Base-by-base conservation (phyloP, 2,797 vertebrate species). In the Chelmon rostratus region DNA sequence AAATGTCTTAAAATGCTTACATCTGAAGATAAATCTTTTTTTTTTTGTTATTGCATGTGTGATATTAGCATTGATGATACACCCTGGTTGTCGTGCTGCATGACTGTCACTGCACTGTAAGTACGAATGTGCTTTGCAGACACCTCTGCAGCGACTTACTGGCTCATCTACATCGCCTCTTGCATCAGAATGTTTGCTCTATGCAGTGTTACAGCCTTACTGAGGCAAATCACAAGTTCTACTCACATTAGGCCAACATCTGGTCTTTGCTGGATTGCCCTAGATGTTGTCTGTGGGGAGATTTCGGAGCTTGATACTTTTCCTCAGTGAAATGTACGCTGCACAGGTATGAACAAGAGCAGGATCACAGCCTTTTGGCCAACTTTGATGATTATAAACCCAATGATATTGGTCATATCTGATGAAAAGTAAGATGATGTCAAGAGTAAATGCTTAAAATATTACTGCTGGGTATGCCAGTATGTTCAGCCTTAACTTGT, bases 241-340 rank as follows among this genome's bases (percentile, higher is more conserved):
- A 1, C 66, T 73, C 62, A 80, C 35, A 68, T 76, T 62, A 64
- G 31, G 21, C 15, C 28, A 73, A 82, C 85, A 86, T 73, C 73
- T 84, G 82, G 59, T 78, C 56, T 53, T 19, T 19, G 63, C 47
- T 68, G 58, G 23, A 80, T 31, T 64, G 44, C 61, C 71, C 7
- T 74, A 52, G 68, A 40, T 68, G 16, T 56, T 68, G 23, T 83
- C 65, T 62, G 12, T 50, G 12, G 53, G 70, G 57, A 78, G 76
- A 28, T 47, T 52, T 80, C 4, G 7, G 13, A 50, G 37, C 52
- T 38, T 62, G 1, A 4, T 44, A 59, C 76, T 50, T 35, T 31
- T 40, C 9, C 18, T n/a, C 40, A 52, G 33, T 54, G 46, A 75
- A 76, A 74, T 64, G 16, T 44, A 57, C 76, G 72, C 47, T 2